Conservation (phyloP, 2,888 invertebrate genomes). For the Cerceris rybyensis region DNA sequence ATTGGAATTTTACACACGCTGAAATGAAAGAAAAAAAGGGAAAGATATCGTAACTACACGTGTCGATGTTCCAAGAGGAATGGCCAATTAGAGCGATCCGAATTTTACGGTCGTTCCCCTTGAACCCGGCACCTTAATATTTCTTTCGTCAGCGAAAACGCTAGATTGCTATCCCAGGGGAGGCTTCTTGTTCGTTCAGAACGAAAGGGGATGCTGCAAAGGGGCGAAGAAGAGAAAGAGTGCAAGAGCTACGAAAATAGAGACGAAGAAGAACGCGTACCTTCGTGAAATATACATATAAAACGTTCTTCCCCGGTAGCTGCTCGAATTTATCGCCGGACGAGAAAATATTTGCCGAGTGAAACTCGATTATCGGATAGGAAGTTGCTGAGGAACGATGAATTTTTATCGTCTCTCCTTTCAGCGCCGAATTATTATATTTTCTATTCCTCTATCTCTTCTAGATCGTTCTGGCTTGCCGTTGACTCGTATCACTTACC, state of each 20-base stretch:
- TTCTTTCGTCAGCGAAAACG: conserved; percentile 24
- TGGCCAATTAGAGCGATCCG: conserved; percentile 14
- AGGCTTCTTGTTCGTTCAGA: background rate
- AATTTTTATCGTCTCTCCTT: background rate
- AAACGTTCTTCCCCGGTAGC: conserved; percentile 1
- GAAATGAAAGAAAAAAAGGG: too few relatives aligned
- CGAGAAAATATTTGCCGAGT: conserved; percentile 13
- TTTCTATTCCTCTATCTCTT: background rate
- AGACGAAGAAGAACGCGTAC: conserved; percentile 15
- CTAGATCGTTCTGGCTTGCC: too few relatives aligned
- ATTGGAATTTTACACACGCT: too few relatives aligned
- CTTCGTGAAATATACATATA: conserved; percentile 30
- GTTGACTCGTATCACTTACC: too few relatives aligned
- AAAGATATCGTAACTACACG: background rate
- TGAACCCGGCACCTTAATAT: conserved; percentile 16
- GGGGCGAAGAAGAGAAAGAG: conserved; percentile 9
- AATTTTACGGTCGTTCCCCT: conserved; percentile 16
- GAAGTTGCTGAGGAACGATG: background rate
- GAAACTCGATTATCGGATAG: conserved; percentile 24
- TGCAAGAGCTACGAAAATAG: background rate
- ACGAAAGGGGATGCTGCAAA: conserved; percentile 14
- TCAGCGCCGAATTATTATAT: background rate
- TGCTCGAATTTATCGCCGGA: conserved; percentile 23
- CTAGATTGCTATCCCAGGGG: conserved; percentile 31
- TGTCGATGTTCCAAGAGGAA: background rate